phyloP scores from a whole-genome alignment of 2,113 vertebrate genomes.

The Struthio camelus region DNA sequence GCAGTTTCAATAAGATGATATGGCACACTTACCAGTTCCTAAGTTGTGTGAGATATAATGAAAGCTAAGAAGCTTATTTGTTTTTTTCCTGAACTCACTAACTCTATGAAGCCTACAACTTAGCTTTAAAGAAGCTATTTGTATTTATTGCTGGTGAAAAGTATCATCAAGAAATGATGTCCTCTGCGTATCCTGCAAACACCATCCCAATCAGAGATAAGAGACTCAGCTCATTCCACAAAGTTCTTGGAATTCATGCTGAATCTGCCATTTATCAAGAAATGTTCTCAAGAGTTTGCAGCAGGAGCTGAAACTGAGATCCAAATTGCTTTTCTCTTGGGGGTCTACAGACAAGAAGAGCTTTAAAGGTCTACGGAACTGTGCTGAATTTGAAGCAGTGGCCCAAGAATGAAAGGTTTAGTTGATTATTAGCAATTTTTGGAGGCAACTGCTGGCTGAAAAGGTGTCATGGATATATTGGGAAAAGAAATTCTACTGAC shows the following conservation, averaged over 20 bases:
- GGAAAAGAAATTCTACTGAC: neutral
- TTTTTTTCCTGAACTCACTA: neutral
- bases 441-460: neutral
- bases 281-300: neutral
- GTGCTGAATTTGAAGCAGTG: neutral
- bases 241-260: neutral
- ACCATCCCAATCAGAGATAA: neutral
- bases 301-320: neutral
- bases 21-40: neutral
- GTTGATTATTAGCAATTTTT: neutral
- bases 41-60: neutral
- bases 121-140: neutral
- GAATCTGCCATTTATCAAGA: neutral
- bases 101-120: neutral
- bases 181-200: neutral
- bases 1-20: neutral
- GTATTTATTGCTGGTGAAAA: neutral
- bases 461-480: neutral
- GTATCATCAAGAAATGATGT: neutral
- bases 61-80: neutral
- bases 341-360: neutral
- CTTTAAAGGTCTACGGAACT: neutral
- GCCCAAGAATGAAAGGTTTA: neutral
- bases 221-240: too few species aligned
- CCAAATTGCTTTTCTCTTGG: neutral